Evolutionary conservation across 1,140 invertebrate species (phyloP), one percentile per base, ranked within the genome.

Genomic region (Carposina sasakii): DNA sequence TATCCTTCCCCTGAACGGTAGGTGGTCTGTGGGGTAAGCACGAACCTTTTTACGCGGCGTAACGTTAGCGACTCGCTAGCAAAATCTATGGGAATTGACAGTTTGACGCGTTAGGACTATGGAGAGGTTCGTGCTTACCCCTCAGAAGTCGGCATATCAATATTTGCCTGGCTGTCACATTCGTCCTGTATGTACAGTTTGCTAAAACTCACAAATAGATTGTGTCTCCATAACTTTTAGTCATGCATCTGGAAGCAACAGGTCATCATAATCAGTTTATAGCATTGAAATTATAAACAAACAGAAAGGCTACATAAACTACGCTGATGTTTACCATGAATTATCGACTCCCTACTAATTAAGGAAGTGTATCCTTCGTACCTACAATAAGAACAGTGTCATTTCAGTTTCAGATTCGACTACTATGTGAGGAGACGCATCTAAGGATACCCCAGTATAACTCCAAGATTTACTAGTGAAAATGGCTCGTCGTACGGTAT

Each of bases 401-500:
- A n/a, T 47, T 56, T 57, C 50, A 49, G 15, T 66, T 67, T 12
- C 65, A 73, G 66, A 48, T 66, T 44, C 39, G n/a, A n/a, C n/a
- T n/a, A 63, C 52, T 50, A 75, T 76, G 71, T 57, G 60, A 42
- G 61, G 42, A 28, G 48, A 30, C 2, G n/a, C n/a, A 43, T 21
- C 20, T 23, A 24, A 30, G 16, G 15, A 34, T 36, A 20, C 34
- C 13, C 16, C 19, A 22, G 31, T 48, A 10, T 23, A 44, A 28
- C 20, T 31, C 48, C 69, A 34, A 69, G 61, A 36, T 45, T 47
- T 21, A 28, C 17, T 17, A n/a, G 30, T 16, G 24, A 66, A 49
- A 34, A 82, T 82, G 78, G 67, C 57, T 22, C 58, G 46, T 19
- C 31, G 60, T n/a, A 52, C 59, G 36, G 33, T 48, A 16, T 40